Evolutionary conservation across 2,888 invertebrate species (phyloP).

Genomic region (Limnephilus auricula): DNA sequence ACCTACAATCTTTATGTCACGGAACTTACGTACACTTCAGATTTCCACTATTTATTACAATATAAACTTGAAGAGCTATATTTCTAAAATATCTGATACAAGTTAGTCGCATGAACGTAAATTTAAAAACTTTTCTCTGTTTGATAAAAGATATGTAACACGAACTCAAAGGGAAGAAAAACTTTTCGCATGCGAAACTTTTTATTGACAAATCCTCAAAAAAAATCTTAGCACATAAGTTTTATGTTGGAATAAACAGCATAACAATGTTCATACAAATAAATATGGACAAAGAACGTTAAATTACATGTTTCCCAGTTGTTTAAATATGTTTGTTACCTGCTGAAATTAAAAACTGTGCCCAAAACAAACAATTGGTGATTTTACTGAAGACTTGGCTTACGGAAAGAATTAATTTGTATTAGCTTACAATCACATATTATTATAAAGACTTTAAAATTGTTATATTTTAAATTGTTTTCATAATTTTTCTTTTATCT

Average conservation of each 20-base stretch:
- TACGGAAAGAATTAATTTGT: too few relatives aligned
- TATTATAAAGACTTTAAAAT: too few relatives aligned
- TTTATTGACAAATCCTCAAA: constrained; percentile 20
- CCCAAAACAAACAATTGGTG: too few relatives aligned
- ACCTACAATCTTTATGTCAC: not conserved
- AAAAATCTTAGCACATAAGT: not conserved
- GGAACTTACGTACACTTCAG: not conserved
- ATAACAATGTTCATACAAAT: not conserved
- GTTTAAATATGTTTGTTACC: too few relatives aligned
- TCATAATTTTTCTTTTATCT: too few relatives aligned
- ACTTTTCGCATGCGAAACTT: constrained; percentile 27
- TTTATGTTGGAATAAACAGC: not conserved
- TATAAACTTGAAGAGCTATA: not conserved
- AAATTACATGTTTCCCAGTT: too few relatives aligned
- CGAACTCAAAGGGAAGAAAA: not conserved
- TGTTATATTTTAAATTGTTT: too few relatives aligned
- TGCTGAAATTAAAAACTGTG: too few relatives aligned
- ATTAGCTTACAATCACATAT: too few relatives aligned
- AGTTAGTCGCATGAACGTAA: constrained; percentile 7
- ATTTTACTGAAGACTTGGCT: too few relatives aligned
- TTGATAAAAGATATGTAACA: constrained; percentile 5
- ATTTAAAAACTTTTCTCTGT: constrained; percentile 31
- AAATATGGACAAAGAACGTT: too few relatives aligned
- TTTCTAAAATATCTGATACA: constrained; percentile 24
- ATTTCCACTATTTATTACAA: not conserved